These are phyloP conservation scores for Formica aserva DNA, from an alignment of 2,888 invertebrate genomes.

Conservation along the genomic window DNA sequence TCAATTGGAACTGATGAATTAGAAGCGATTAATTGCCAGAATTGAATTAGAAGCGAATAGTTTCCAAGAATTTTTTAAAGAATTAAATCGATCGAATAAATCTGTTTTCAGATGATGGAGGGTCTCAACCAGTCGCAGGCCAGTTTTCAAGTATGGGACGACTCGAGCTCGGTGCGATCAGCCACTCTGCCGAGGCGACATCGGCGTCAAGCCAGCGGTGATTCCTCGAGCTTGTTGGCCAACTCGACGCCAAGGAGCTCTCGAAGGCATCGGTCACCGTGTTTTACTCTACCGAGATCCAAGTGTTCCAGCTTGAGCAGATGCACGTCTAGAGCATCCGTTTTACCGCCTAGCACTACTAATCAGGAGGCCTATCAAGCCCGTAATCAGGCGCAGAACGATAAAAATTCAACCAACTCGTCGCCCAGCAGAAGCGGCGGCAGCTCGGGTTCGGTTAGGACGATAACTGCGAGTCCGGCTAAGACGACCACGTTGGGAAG, in stretches of 20 bases:
- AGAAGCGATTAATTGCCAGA: neutral
- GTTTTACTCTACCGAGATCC: conserved; percentile 84
- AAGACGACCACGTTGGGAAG: conserved; percentile 81
- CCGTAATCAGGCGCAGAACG: conserved; percentile 78
- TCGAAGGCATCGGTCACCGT: conserved; percentile 84
- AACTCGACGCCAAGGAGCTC: conserved; percentile 85
- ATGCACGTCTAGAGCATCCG: conserved; percentile 85
- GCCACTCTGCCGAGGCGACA: conserved; percentile 93
- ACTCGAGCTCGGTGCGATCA: conserved; percentile 89
- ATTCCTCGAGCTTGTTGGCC: conserved; percentile 83
- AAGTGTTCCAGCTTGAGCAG: conserved; percentile 84
- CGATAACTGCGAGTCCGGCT: conserved; percentile 80
- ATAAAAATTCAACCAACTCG: conserved; percentile 83
- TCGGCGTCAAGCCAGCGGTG: conserved; percentile 90
- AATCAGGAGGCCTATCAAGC: conserved; percentile 80
- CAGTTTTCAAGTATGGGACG: conserved; percentile 85
- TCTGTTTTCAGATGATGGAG: conserved; percentile 82
- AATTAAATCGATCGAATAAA: neutral
- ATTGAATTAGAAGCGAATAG: neutral
- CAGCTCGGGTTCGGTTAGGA: conserved; percentile 85
- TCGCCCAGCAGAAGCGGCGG: conserved; percentile 84
- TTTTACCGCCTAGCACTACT: conserved; percentile 77
- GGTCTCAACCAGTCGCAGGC: conserved; percentile 84
- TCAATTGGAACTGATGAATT: neutral
- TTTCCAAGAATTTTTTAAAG: neutral